These are phyloP conservation scores for Coleophora deauratella DNA, from an alignment of 2,888 invertebrate genomes.

Conservation along the genomic window DNA sequence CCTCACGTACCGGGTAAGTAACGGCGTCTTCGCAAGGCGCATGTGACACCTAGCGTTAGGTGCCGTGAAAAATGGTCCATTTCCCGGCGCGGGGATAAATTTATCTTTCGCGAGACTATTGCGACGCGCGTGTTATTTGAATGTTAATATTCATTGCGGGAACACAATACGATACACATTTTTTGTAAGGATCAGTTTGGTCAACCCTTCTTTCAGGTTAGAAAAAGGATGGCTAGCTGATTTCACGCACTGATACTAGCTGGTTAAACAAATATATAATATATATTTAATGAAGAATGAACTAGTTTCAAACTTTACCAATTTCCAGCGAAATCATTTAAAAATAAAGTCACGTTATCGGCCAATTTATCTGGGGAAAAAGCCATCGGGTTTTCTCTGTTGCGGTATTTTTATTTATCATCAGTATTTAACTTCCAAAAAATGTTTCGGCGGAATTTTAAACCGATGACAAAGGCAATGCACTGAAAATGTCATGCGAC, in stretches of 20 bases:
- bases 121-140: conserved; percentile 52
- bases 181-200: too few relatives aligned
- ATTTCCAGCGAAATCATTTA: too few relatives aligned
- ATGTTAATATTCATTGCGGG: conserved; percentile 69
- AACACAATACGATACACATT: conserved; percentile 35
- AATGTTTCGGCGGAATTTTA: conserved; percentile 45
- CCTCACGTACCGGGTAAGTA: conserved; percentile 55
- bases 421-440: conserved; percentile 48
- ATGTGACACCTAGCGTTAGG: conserved; percentile 66
- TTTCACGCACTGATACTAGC: too few relatives aligned
- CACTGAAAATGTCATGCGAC: conserved; percentile 65
- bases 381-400: neutral
- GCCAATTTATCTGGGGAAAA: neutral
- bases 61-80: conserved; percentile 69
- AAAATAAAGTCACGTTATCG: neutral
- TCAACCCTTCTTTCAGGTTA: too few relatives aligned
- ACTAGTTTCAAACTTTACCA: too few relatives aligned
- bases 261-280: too few relatives aligned
- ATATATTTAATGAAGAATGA: too few relatives aligned
- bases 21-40: conserved; percentile 62
- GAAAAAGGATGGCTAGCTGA: too few relatives aligned
- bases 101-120: conserved; percentile 62
- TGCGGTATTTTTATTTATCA: conserved; percentile 18
- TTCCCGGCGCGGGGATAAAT: conserved; percentile 61
- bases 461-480: conserved; percentile 68